Conservation (phyloP, 2,888 invertebrate genomes). For the Laothoe populi region DNA sequence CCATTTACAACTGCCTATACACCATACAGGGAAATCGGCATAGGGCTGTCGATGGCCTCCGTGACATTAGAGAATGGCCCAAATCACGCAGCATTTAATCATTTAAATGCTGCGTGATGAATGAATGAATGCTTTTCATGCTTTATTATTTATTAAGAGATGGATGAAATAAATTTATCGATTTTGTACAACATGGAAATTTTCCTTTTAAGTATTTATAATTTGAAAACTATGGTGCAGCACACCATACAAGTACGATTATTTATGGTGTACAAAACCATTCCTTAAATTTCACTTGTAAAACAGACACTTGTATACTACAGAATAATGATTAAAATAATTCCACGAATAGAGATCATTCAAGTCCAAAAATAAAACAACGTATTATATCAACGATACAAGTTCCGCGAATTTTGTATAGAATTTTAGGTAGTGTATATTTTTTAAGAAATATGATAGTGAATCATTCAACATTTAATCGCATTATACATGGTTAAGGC, state of each 20-base stretch:
- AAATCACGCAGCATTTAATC: not conserved
- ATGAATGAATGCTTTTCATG: too few species aligned
- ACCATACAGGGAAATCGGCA: slow-evolving; percentile 56
- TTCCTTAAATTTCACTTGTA: too few species aligned
- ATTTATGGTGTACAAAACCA: too few species aligned
- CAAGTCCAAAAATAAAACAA: not conserved
- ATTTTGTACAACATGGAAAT: too few species aligned
- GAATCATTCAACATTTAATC: slow-evolving; percentile 6
- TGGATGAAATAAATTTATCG: not conserved
- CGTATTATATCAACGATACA: not conserved
- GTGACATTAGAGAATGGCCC: not conserved
- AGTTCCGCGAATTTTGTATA: not conserved
- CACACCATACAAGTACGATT: too few species aligned
- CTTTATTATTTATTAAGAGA: not conserved
- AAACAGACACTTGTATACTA: too few species aligned
- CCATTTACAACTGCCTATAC: slow-evolving; percentile 61
- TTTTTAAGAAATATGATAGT: not conserved
- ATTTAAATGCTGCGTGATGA: too few species aligned
- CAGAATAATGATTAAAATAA: not conserved
- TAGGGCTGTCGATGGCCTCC: slow-evolving; percentile 37
- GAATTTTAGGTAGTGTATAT: not conserved
- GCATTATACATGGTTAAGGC: not conserved
- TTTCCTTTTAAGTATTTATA: too few species aligned
- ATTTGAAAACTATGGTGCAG: too few species aligned
- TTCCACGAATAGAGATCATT: not conserved